Base-by-base conservation (phyloP, 1,140 invertebrate genomes). In the Drosophila kohkoa region DNA sequence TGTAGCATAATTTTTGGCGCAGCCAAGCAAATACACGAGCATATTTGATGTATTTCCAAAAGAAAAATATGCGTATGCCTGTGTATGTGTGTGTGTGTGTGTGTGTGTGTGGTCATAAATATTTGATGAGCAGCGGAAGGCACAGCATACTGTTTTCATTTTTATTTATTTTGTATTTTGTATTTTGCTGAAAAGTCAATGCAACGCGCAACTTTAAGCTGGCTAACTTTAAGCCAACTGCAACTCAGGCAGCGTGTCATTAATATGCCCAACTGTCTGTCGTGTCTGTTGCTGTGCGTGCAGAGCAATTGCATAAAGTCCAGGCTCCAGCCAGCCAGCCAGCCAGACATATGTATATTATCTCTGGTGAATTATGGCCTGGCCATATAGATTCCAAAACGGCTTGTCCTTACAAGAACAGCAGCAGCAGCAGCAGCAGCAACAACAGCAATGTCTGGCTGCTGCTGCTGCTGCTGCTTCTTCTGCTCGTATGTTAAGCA, bases 301-400 rank as follows among this genome's bases (percentile, higher is more conserved):
- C 66, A 55, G 64, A 62, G 51, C 55, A 60, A 75, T 72, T 76
- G 74, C 48, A 72, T 71, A 38, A 70, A 43, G 15, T 51, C 48
- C 13, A 16, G 13, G 13, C 32, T 57, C 15, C 38, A 49, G 63
- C 69, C 71, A 54, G 68, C 58, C 41, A 79, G 68, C 58, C 41
- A 64, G 43, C 45, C 73, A 79, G 85, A 67, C 85, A 79, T 89
- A 88, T 88, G 85, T 89, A 88, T 88, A 88, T 88, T 88, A 88
- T 88, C 85, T 88, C 85, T 74, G 75, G 85, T 88, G 85, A 88
- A 88, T 89, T 88, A 88, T 88, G 85, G 85, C 70, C 81, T 70
- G 85, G 64, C 81, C 75, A 81, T 88, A 83, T 88, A 89, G 83
- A 89, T 83, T 88, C 85, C 80, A 89, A 83, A 88, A 83, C 74